Percentiles rank a stretch among this genome's conserved stretches.
phyloP scores from a whole-genome alignment of 1,140 invertebrate species.

The Drosophila miranda region DNA sequence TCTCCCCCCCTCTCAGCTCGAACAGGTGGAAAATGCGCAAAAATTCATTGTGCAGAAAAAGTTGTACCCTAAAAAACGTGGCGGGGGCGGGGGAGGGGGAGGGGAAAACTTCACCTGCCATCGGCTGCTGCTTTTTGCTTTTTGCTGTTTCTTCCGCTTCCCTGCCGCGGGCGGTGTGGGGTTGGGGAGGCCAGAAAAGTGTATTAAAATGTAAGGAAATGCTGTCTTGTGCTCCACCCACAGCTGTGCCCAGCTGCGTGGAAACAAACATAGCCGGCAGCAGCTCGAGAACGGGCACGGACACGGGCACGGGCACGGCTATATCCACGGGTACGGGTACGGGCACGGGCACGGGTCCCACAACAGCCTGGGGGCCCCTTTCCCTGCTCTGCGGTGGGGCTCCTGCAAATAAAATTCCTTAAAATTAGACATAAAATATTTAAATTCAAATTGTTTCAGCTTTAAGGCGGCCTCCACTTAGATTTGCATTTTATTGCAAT shows the following conservation, averaged over 20 bases:
- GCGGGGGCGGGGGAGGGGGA: not conserved
- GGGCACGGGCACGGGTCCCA: no score
- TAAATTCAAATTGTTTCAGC: conserved; percentile 57
- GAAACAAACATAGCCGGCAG: conserved; percentile 47
- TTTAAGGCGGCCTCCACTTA: conserved; percentile 64
- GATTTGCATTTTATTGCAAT: conserved; percentile 80
- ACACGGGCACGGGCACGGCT: no score
- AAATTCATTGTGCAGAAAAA: conserved; percentile 81
- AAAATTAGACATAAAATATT: conserved; percentile 74
- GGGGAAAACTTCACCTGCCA: conserved; percentile 52
- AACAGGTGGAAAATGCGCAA: conserved; percentile 80
- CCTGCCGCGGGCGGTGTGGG: conserved; percentile 5
- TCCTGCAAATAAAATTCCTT: conserved; percentile 29
- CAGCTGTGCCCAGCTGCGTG: conserved; percentile 75
- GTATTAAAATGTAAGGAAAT: conserved; percentile 75
- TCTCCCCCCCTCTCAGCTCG: conserved; percentile 32
- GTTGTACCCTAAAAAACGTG: conserved; percentile 43
- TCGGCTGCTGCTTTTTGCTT: conserved; percentile 73
- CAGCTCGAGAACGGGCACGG: conserved; percentile 14
- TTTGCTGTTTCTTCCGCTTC: conserved; percentile 47
- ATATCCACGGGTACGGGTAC: no score
- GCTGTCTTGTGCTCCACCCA: conserved; percentile 21
- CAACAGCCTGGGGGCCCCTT: conserved; percentile 32
- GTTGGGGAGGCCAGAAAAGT: conserved; percentile 49
- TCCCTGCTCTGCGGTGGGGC: conserved; percentile 25